These are phyloP conservation scores for Epirrhoe tristata DNA, from an alignment of 2,888 invertebrate species.

Conservation along the genomic window DNA sequence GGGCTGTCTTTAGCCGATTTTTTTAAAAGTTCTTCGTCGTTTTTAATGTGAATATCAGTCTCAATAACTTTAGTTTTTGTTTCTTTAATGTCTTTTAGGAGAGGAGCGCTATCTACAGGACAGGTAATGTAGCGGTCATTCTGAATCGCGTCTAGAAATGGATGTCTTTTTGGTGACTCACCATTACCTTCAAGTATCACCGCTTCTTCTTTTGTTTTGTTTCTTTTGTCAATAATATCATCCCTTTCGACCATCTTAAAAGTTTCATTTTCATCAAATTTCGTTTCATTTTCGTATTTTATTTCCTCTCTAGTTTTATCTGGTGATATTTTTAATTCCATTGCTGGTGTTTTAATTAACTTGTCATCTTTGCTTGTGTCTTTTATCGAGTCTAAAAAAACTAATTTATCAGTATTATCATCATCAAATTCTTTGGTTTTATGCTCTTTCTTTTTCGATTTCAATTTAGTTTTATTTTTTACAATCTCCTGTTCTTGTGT, in stretches of 20 bases:
- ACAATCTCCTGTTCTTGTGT: neutral
- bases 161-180: slow-evolving; percentile 8
- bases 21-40: neutral
- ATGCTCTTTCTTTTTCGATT: neutral
- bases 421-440: neutral
- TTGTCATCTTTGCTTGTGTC: neutral
- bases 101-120: neutral
- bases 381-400: neutral
- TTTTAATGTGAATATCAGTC: neutral
- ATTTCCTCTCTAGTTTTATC: neutral
- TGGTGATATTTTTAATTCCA: neutral
- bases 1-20: neutral
- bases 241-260: neutral
- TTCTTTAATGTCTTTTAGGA: neutral
- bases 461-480: neutral
- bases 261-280: neutral
- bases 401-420: neutral
- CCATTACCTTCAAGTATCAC: neutral
- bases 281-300: neutral
- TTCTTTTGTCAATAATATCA: neutral
- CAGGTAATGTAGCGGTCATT: slow-evolving; percentile 4
- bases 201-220: neutral
- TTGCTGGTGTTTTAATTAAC: neutral
- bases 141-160: slow-evolving; percentile 18
- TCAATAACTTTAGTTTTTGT: neutral